Percentiles rank a stretch among this genome's conserved stretches.
These are phyloP conservation scores for Drosophila persimilis DNA, from an alignment of 1,140 invertebrate genomes.

Conservation along the genomic window DNA sequence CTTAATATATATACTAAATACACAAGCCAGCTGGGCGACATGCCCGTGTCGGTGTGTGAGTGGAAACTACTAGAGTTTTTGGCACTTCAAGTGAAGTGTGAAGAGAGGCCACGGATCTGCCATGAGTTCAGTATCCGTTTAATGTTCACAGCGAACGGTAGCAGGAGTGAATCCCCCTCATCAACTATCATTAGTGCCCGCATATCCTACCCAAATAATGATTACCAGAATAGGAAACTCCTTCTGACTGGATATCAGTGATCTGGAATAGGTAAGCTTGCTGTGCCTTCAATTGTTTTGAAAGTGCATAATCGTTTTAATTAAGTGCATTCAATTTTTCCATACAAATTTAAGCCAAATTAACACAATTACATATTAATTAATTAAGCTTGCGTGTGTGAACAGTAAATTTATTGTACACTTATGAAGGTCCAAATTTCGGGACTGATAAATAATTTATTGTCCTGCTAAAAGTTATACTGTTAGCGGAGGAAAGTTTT, in stretches of 20 bases:
- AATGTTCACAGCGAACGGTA: constrained; percentile 60
- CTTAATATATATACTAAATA: constrained; percentile 63
- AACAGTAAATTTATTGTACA: background rate
- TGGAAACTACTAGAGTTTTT: constrained; percentile 74
- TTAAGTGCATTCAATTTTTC: background rate
- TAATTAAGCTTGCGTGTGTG: background rate
- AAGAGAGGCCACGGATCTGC: constrained; percentile 47
- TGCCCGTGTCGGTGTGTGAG: constrained; percentile 43
- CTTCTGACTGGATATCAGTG: constrained; percentile 54
- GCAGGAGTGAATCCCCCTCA: constrained; percentile 4
- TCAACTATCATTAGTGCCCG: background rate
- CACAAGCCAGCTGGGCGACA: constrained; percentile 58
- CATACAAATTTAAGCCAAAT: background rate
- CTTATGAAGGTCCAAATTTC: background rate
- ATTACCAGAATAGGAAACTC: constrained; percentile 59
- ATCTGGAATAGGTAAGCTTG: constrained; percentile 40
- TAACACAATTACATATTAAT: constrained; percentile 1
- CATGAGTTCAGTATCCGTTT: constrained; percentile 70
- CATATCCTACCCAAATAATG: constrained; percentile 34
- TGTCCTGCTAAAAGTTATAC: constrained; percentile 11
- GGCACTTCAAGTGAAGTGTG: constrained; percentile 70
- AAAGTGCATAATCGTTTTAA: background rate
- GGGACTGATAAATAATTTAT: constrained; percentile 13
- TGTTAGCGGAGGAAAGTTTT: constrained; percentile 2
- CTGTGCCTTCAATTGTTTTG: background rate